A percentile compares a stretch with the other conserved stretches of the same genome.
phyloP scores from a whole-genome alignment of 2,113 vertebrate genomes.

The Rattus norvegicus region DNA sequence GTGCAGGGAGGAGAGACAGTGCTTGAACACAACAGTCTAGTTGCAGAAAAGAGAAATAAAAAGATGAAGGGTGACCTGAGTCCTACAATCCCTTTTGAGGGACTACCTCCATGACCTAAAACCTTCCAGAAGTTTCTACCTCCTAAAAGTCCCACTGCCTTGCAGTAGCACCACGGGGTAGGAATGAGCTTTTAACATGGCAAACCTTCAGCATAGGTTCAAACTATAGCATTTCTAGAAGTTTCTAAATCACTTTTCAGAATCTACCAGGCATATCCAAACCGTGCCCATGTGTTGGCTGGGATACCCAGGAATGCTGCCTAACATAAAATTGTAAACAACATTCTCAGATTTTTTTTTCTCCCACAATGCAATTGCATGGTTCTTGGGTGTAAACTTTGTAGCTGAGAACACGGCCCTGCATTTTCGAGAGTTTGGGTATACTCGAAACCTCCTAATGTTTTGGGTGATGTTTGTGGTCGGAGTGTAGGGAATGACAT shows the following conservation, averaged over 20 bases:
- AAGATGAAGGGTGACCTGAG: not conserved
- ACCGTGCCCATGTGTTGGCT: no score
- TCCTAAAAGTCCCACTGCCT: not conserved
- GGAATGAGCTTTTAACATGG: not conserved
- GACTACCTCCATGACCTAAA: not conserved
- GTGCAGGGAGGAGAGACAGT: not conserved
- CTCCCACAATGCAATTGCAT: not conserved
- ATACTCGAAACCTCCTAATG: not conserved
- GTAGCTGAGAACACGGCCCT: not conserved
- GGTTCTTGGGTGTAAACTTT: not conserved
- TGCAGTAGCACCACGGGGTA: fast-evolving
- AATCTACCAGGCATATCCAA: not conserved
- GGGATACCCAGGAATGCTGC: not conserved
- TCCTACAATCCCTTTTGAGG: not conserved
- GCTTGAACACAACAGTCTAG: not conserved
- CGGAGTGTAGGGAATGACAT: not conserved
- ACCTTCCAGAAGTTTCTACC: not conserved
- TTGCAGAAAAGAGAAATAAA: not conserved
- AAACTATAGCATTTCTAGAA: not conserved
- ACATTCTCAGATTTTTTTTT: not conserved
- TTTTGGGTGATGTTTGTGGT: not conserved
- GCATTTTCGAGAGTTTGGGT: not conserved
- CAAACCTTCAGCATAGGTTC: not conserved
- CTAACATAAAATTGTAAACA: not conserved
- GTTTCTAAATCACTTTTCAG: not conserved